Evolutionary conservation across 2,797 vertebrate species (phyloP), one percentile per base, ranked within the genome.

Genomic region (Tarsius wallacei): DNA sequence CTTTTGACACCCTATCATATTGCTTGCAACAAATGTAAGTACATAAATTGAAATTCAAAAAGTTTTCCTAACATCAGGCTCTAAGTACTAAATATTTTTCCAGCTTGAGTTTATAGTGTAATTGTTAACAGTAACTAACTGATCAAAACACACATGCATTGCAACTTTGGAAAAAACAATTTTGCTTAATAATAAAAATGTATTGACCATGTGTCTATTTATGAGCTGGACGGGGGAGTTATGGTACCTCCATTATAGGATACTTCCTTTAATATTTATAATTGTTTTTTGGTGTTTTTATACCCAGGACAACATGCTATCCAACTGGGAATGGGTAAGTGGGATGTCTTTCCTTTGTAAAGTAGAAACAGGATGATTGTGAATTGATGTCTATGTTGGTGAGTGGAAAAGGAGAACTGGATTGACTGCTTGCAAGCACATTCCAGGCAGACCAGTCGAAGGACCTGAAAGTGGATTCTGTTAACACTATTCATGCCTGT

Each of bases 11-110:
- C 9, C 7, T 42, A 36, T 78, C 55, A 57, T 36, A 93, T 92
- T 91, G 91, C 17, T 92, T 92, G 61, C 66, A 92, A 63, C 2
- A 55, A 64, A 93, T 86, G 14, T 77, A 61, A 81, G 64, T 74
- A 68, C n/a, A 76, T 76, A 77, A 70, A 68, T 19, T 73, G 47
- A 94, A 86, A 82, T 83, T 97, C 88, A 90, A 95, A 33, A 68
- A 26, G 47, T 42, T 76, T 96, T 70, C 42, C 47, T 95, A 88
- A 86, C 28, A 33, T 87, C 31, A 88, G 59, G 33, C 42, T 87
- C 24, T 53, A 63, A n/a, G 33, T 63, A 66, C 42, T 59, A 53
- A 96, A 76, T 83, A 33, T 68, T 88, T 96, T 92, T 74, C 36
- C 33, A 85, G 80, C 31, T 93, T 71, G 33, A 85, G 63, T 96